These are phyloP conservation scores for Melikaiella ostensackeni DNA, from an alignment of 2,888 invertebrate genomes.

Conservation along the genomic window DNA sequence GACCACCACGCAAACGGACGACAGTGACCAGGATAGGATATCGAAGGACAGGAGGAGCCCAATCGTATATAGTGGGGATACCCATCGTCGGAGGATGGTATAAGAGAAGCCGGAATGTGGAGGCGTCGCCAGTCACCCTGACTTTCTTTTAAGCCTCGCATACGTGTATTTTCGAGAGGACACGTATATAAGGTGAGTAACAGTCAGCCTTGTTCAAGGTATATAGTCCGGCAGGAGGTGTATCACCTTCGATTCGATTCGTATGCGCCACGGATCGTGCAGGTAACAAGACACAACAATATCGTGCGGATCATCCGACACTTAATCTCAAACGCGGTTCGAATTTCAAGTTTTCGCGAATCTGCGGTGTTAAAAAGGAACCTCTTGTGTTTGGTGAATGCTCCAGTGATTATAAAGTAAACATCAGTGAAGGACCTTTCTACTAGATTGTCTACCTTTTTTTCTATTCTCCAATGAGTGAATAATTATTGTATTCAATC, in stretches of 20 bases:
- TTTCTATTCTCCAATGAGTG: slow-evolving; percentile 13
- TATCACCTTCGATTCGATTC: slow-evolving; percentile 21
- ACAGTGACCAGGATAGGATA: slow-evolving; percentile 48
- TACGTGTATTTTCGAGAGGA: slow-evolving; percentile 56
- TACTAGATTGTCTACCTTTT: neutral
- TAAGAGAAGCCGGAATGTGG: slow-evolving; percentile 76
- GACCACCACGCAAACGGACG: slow-evolving; percentile 44
- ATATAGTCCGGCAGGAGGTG: slow-evolving; percentile 25
- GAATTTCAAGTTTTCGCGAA: slow-evolving; percentile 33
- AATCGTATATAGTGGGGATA: slow-evolving; percentile 54
- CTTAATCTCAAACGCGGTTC: slow-evolving; percentile 14
- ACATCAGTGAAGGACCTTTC: slow-evolving; percentile 21
- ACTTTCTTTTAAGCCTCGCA: slow-evolving; percentile 72
- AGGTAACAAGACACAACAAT: slow-evolving; percentile 23
- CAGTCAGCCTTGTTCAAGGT: slow-evolving; percentile 43
- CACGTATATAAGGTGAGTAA: slow-evolving; percentile 55
- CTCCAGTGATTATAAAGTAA: neutral
- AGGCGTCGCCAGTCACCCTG: slow-evolving; percentile 76
- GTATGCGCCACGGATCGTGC: slow-evolving; percentile 20
- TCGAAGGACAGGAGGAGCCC: slow-evolving; percentile 54
- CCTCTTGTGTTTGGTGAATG: slow-evolving; percentile 23
- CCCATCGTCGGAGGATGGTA: slow-evolving; percentile 68
- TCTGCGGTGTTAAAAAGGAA: neutral
- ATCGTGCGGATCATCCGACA: slow-evolving; percentile 6
- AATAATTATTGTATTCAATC: neutral